These are phyloP conservation scores for Haliclona indistincta DNA, from an alignment of 37 sponge, comb jelly and placozoan genomes.

Conservation along the genomic window DNA sequence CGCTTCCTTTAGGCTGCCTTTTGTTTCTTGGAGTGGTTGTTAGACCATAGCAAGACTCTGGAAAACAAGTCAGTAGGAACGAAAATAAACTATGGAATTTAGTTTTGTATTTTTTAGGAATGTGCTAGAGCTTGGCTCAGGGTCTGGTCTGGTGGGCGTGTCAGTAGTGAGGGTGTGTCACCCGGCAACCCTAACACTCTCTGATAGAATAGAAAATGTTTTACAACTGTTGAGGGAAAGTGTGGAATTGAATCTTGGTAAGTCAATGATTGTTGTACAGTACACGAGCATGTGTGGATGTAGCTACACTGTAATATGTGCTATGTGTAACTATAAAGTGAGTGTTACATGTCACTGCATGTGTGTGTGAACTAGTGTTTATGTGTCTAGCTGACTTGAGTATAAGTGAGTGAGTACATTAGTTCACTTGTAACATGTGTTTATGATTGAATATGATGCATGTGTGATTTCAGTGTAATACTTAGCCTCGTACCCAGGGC, in stretches of 20 bases:
- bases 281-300: no score
- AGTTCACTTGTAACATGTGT: no score
- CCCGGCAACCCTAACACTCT: constrained; percentile 29
- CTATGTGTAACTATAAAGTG: no score
- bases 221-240: constrained; percentile 38
- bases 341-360: no score
- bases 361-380: no score
- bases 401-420: no score
- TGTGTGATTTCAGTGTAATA: no score
- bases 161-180: constrained; percentile 9
- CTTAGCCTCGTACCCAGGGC: no score
- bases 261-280: no score
- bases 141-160: constrained; percentile 54
- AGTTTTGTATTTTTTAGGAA: constrained; percentile 12
- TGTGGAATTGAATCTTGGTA: constrained; percentile 20
- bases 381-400: no score
- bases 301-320: no score
- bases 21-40: background rate
- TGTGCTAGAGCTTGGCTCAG: constrained; percentile 71
- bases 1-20: background rate
- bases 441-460: no score
- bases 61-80: background rate
- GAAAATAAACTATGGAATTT: background rate
- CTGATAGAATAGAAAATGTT: constrained; percentile 52
- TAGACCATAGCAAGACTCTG: background rate